Conservation (phyloP, 2,797 vertebrate species). For the Spondyliosoma cantharus region DNA sequence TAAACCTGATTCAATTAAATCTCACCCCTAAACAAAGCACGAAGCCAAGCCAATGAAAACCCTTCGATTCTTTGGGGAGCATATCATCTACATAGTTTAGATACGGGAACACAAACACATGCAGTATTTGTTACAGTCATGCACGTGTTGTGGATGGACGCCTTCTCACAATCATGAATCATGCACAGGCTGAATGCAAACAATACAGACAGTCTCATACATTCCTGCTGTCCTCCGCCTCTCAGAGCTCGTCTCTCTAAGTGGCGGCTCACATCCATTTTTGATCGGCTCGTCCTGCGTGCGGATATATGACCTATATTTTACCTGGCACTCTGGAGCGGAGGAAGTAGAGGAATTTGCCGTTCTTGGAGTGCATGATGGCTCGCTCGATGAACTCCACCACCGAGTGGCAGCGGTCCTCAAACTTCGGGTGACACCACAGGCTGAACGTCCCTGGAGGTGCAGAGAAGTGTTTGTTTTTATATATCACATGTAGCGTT, state of each 20-base stretch:
- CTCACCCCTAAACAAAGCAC: no score
- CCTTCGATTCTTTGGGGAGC: neutral
- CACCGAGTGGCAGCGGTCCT: conserved; percentile 97
- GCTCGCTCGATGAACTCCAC: conserved; percentile 98
- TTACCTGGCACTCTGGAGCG: conserved; percentile 96
- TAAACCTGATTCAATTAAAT: no score
- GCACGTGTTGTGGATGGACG: no score
- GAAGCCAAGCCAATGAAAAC: no score
- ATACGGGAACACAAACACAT: neutral
- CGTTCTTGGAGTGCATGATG: conserved; percentile 98
- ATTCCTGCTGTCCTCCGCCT: neutral
- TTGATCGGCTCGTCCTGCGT: conserved; percentile 30
- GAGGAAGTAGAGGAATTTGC: conserved; percentile 97
- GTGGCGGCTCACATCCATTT: conserved; percentile 50
- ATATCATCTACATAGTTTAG: no score
- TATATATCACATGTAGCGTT: neutral
- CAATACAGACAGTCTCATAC: conserved; percentile 7
- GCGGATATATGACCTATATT: conserved; percentile 36
- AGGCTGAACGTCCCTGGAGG: conserved; percentile 78
- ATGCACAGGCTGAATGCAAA: conserved; percentile 25
- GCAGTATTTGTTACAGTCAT: neutral
- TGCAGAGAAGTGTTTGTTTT: neutral
- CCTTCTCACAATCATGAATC: conserved; percentile 39
- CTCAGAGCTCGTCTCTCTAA: conserved; percentile 33
- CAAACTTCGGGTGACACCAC: conserved; percentile 87